Conservation (phyloP, 2,888 invertebrate genomes). For the Ornithoptera alexandrae region DNA sequence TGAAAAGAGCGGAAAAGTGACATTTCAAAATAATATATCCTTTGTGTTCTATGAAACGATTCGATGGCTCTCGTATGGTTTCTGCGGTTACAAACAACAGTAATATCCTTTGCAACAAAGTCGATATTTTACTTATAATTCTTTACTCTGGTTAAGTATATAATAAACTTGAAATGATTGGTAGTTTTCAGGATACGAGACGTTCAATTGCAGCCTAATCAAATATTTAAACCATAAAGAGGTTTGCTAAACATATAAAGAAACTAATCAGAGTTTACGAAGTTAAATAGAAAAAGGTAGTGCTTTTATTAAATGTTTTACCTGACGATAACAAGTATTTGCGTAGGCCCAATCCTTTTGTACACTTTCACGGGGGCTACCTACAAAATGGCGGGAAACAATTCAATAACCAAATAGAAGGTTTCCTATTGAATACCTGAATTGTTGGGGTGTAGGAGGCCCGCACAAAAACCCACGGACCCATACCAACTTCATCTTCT, state of each 20-base stretch:
- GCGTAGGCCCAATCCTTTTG: constrained; percentile 19
- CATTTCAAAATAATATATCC: too few relatives aligned
- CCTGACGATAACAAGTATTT: constrained; percentile 21
- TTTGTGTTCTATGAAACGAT: too few relatives aligned
- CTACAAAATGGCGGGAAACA: background rate
- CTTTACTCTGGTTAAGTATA: too few relatives aligned
- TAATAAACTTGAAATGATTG: background rate
- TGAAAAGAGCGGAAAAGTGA: too few relatives aligned
- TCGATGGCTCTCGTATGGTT: too few relatives aligned
- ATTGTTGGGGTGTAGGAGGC: too few relatives aligned
- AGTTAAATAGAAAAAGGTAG: constrained; percentile 1
- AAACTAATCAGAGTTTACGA: background rate
- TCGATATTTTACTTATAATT: too few relatives aligned
- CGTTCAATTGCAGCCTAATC: background rate
- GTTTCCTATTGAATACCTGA: background rate
- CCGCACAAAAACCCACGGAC: too few relatives aligned
- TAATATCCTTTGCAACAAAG: too few relatives aligned
- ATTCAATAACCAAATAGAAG: background rate
- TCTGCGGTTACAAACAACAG: too few relatives aligned
- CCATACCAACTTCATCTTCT: too few relatives aligned
- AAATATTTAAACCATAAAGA: background rate
- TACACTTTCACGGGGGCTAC: background rate
- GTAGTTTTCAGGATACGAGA: background rate
- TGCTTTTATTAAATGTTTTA: constrained; percentile 9
- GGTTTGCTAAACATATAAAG: background rate